Evolutionary conservation across 2,888 invertebrate genomes (phyloP), one percentile per base, ranked within the genome.

Genomic region (Xestia xanthographa): DNA sequence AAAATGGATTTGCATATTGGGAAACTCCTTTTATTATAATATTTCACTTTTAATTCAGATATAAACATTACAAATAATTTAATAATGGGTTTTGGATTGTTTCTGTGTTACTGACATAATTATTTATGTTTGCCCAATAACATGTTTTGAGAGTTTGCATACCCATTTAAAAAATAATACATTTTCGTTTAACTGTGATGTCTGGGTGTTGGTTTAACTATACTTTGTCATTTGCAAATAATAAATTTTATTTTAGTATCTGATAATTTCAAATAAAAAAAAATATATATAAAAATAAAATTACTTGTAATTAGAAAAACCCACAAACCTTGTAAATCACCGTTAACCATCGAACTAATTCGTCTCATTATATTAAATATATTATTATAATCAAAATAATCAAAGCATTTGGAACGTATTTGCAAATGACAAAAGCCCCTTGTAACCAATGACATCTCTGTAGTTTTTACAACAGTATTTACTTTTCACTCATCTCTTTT

Each of bases 401-500:
- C 8, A 41, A 41, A 22, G 1, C 12, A 5, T 53, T 80, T 75
- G 84, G 65, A 78, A 78, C 26, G 82, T 93, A 92, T 95, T 95
- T 95, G 95, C 94, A 94, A 95, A 94, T 95, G 92, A 89, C 84
- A 90, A 75, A 81, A 86, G 87, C 85, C 86, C 86, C 70, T 84
- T 88, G 78, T 94, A 94, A 95, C 94, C 94, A 92, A 92, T 89
- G 94, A 94, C 95, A 94, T 94, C 93, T 92, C 93, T 92, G 90
- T 93, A 93, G 92, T 93, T 91, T 91, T 86, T 89, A 87, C 87
- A 91, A 92, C 96, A 95, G 95, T 95, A 95, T 95, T 96, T 95
- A 96, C 95, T 95, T 96, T 95, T 95, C 90, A 90, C 86, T 82
- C 87, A 90, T 84, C 80, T 90, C 84, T 91, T 92, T 91, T 91